Conservation (phyloP, 2,113 vertebrate species). For the Toxotes chatareus region DNA sequence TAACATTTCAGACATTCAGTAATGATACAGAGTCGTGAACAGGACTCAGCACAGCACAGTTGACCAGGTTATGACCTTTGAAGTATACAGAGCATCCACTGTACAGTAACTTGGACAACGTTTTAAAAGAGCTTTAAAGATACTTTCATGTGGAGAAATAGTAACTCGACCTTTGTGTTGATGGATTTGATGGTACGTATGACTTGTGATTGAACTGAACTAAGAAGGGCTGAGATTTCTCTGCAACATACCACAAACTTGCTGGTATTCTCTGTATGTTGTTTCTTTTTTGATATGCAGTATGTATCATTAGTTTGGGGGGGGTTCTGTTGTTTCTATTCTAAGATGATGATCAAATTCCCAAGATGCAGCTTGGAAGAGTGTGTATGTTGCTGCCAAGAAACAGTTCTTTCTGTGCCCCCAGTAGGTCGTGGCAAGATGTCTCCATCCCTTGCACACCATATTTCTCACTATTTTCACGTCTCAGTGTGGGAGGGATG, state of each 20-base stretch:
- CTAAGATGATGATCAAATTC: slow-evolving; percentile 78
- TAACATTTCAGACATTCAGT: background rate
- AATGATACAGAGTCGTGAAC: background rate
- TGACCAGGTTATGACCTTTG: slow-evolving; percentile 45
- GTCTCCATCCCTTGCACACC: slow-evolving; percentile 68
- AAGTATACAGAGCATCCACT: background rate
- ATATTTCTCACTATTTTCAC: slow-evolving; percentile 63
- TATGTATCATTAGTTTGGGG: slow-evolving; percentile 55
- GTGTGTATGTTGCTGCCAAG: slow-evolving; percentile 83
- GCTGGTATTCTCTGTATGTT: slow-evolving; percentile 49
- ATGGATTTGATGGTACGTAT: slow-evolving; percentile 3
- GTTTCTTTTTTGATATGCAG: slow-evolving; percentile 57
- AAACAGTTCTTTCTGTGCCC: slow-evolving; percentile 76
- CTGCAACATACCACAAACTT: slow-evolving; percentile 12
- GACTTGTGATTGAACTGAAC: slow-evolving; percentile 11
- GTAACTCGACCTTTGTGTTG: slow-evolving; percentile 28
- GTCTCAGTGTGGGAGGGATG: slow-evolving; percentile 29
- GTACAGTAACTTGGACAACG: background rate
- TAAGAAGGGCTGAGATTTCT: slow-evolving; percentile 2
- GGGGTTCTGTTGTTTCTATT: slow-evolving; percentile 77
- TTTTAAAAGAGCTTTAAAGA: background rate
- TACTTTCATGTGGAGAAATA: slow-evolving; percentile 15
- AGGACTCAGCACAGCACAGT: background rate
- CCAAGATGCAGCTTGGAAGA: slow-evolving; percentile 79
- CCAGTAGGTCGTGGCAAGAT: slow-evolving; percentile 76